phyloP scores from a whole-genome alignment of 2,797 vertebrate genomes.

The Alauda arvensis region DNA sequence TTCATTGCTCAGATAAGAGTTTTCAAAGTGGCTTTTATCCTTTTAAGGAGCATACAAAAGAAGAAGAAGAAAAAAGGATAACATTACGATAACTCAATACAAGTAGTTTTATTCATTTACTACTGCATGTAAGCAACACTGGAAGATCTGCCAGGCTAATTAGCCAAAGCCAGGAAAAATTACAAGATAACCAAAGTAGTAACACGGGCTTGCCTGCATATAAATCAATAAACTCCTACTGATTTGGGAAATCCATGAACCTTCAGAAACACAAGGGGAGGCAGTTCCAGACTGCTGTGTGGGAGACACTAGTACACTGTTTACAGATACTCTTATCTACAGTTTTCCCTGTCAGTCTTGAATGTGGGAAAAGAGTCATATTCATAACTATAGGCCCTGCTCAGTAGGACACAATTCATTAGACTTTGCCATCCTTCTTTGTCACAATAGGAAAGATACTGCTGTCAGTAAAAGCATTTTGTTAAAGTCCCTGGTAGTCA shows the following conservation, averaged over 20 bases:
- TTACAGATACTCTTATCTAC: slow-evolving; percentile 33
- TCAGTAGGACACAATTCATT: background rate
- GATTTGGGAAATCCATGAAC: slow-evolving; percentile 34
- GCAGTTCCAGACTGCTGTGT: slow-evolving; percentile 44
- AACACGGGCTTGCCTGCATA: background rate
- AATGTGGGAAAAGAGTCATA: background rate
- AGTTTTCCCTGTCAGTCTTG: slow-evolving; percentile 1
- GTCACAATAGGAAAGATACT: background rate
- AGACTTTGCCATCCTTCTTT: background rate
- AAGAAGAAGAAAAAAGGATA: background rate
- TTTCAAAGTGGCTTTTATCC: background rate
- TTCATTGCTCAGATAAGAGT: background rate
- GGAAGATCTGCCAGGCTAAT: slow-evolving; percentile 27
- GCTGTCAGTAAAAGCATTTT: background rate
- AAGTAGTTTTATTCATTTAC: background rate
- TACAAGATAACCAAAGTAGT: slow-evolving; percentile 1
- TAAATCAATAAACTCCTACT: slow-evolving; percentile 44
- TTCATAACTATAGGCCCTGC: background rate
- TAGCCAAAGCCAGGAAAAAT: slow-evolving; percentile 18
- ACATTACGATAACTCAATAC: background rate
- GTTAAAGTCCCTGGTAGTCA: background rate
- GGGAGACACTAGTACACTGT: slow-evolving; percentile 42
- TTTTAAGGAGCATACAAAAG: background rate
- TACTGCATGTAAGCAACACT: background rate
- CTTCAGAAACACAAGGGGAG: background rate